A percentile compares a stretch with the other conserved stretches of the same genome.
Conservation (phyloP, 2,797 vertebrate genomes). For the Argyrosomus regius region DNA sequence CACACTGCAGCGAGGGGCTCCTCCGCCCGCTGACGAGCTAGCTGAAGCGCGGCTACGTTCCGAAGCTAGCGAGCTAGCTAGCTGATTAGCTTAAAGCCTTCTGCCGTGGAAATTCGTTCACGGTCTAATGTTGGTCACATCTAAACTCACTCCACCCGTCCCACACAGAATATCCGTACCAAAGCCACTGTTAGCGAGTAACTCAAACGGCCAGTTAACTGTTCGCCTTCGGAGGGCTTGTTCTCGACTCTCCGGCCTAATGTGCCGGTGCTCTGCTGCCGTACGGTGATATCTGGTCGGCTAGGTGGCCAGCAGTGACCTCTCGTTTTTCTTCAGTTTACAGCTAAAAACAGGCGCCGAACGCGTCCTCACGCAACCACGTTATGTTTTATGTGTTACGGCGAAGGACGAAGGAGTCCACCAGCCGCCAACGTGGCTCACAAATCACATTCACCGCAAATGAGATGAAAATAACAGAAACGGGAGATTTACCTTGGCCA, state of each 20-base stretch:
- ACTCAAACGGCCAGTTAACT: fast-evolving
- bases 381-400: neutral
- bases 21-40: constrained; percentile 34
- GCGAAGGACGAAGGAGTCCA: fast-evolving
- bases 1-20: neutral
- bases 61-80: constrained; percentile 56
- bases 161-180: neutral
- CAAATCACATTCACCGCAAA: neutral
- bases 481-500: constrained; percentile 83
- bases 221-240: neutral
- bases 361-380: neutral
- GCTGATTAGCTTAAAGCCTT: constrained; percentile 55
- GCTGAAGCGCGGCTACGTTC: constrained; percentile 48
- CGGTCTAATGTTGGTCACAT: neutral
- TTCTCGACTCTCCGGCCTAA: constrained; percentile 67
- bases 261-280: constrained; percentile 72
- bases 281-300: constrained; percentile 52
- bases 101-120: constrained; percentile 10
- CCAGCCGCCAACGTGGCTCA: fast-evolving
- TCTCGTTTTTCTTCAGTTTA: constrained; percentile 46
- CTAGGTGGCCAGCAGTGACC: constrained; percentile 67
- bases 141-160: too few species aligned
- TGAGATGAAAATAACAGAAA: constrained; percentile 50
- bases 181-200: neutral
- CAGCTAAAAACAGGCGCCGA: neutral